phyloP scores from a whole-genome alignment of 1,140 invertebrate genomes.

The Sitobion miscanthi region DNA sequence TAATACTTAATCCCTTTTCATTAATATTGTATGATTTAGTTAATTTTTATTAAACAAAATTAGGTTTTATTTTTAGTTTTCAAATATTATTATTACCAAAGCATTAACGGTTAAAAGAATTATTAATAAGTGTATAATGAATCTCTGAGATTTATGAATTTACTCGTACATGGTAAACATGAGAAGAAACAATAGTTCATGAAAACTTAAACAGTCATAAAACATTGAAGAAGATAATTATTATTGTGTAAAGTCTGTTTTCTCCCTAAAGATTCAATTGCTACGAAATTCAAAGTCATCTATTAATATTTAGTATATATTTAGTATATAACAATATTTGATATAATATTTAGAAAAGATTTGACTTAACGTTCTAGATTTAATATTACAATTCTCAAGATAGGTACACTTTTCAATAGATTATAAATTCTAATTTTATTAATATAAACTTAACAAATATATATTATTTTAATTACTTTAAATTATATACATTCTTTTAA shows the following conservation, averaged over 20 bases:
- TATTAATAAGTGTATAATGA: neutral
- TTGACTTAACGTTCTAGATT: neutral
- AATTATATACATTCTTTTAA: too few species aligned
- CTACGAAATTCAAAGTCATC: neutral
- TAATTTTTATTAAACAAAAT: neutral
- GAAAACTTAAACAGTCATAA: neutral
- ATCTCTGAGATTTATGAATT: neutral
- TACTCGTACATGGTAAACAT: neutral
- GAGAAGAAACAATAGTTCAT: neutral
- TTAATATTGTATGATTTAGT: neutral
- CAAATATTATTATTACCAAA: neutral
- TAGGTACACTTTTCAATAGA: neutral
- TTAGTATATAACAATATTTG: neutral
- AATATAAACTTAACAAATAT: neutral
- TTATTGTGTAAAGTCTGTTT: neutral
- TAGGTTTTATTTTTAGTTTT: neutral
- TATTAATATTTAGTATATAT: neutral
- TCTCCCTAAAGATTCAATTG: neutral
- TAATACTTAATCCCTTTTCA: neutral
- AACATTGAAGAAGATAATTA: conserved; percentile 4
- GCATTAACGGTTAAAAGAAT: neutral
- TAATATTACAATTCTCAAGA: neutral
- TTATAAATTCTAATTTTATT: neutral
- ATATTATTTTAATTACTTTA: too few species aligned
- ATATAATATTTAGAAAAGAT: neutral